phyloP scores from a whole-genome alignment of 2,113 vertebrate species.

The Eublepharis macularius region DNA sequence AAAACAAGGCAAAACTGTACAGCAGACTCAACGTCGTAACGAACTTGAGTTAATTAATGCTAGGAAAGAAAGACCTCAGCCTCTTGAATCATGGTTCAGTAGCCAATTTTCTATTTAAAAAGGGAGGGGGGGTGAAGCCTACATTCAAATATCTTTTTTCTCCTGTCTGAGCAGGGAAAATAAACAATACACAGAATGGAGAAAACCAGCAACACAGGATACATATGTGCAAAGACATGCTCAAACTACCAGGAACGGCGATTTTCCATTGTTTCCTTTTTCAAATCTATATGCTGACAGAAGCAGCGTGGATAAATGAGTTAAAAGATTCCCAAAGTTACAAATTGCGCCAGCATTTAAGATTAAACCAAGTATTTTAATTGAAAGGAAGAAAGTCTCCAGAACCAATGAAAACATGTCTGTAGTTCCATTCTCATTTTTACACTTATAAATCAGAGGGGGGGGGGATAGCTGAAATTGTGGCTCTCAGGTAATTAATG shows the following conservation, averaged over 20 bases:
- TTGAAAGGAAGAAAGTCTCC: background rate
- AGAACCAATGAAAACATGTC: background rate
- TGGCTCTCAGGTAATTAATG: conserved; percentile 57
- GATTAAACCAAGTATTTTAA: background rate
- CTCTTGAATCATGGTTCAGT: conserved; percentile 75
- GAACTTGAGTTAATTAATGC: conserved; percentile 78
- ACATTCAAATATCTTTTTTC: conserved; percentile 74
- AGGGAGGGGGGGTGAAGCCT: conserved; percentile 46
- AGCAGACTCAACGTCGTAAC: conserved; percentile 74
- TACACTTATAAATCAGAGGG: background rate
- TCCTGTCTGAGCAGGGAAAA: conserved; percentile 71
- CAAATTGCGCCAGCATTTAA: background rate
- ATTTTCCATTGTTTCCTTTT: background rate
- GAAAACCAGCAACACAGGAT: conserved; percentile 42
- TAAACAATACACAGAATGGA: conserved; percentile 64
- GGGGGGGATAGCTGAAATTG: conserved; percentile 52
- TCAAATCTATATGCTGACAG: background rate
- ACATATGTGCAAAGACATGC: background rate
- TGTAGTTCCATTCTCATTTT: background rate
- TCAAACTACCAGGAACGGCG: background rate
- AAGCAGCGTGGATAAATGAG: background rate
- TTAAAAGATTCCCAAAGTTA: background rate
- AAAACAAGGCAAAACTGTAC: conserved; percentile 74
- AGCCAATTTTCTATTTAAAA: conserved; percentile 73
- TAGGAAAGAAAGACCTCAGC: conserved; percentile 71